A percentile compares a stretch with the other conserved stretches of the same genome.
phyloP scores from a whole-genome alignment of 2,797 vertebrate species.

The Salmo trutta region DNA sequence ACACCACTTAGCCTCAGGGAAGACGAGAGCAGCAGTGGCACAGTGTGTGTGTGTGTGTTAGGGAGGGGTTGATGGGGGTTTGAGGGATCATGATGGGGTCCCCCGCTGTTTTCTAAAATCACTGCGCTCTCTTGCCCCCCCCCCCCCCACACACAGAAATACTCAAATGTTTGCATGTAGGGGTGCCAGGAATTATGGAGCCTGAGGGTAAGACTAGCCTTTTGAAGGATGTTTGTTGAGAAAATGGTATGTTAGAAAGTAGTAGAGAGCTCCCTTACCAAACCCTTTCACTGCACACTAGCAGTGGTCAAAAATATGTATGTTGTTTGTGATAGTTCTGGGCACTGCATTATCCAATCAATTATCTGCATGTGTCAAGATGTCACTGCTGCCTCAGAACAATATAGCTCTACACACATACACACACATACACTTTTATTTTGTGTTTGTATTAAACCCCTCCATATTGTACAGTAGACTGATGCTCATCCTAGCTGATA shows the following conservation, averaged over 20 bases:
- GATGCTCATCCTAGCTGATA: not conserved
- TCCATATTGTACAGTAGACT: not conserved
- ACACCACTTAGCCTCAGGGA: constrained; percentile 76
- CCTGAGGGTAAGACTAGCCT: constrained; percentile 18
- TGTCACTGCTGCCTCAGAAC: not conserved
- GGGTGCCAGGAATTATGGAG: not conserved
- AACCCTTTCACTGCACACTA: not conserved
- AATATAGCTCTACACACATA: not conserved
- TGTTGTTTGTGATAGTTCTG: not conserved
- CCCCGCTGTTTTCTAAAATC: constrained; percentile 24
- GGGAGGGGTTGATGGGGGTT: not conserved
- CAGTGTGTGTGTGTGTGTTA: constrained; percentile 9
- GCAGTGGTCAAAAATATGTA: not conserved
- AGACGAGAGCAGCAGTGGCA: constrained; percentile 8
- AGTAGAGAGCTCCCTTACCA: not conserved
- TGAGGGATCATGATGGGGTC: not conserved
- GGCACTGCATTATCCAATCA: no score
- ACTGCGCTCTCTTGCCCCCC: not conserved
- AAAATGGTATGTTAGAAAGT: not conserved
- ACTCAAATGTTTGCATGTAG: constrained; percentile 5
- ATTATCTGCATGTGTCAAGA: not conserved
- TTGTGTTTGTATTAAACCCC: not conserved
- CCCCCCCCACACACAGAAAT: not conserved
- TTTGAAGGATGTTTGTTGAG: constrained; percentile 17
- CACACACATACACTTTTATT: not conserved